Evolutionary conservation across 2,888 invertebrate species (phyloP).

Genomic region (Tuberolachnus salignus): DNA sequence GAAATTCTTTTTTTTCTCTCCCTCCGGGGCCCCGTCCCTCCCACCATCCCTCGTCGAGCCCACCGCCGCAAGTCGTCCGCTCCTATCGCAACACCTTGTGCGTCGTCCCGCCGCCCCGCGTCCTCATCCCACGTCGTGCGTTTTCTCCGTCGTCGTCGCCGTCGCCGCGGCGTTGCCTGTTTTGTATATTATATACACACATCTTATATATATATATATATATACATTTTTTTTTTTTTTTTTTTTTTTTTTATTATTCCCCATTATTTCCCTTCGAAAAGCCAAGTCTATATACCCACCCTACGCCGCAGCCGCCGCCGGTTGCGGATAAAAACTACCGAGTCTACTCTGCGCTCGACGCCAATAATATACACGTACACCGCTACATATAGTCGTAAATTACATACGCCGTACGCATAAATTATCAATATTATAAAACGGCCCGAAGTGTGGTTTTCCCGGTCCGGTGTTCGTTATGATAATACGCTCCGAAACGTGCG

Average conservation of each 20-base stretch:
- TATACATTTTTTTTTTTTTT: not conserved
- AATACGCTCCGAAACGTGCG: too few relatives aligned
- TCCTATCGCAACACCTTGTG: constrained; percentile 39
- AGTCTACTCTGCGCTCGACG: too few relatives aligned
- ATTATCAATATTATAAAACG: too few relatives aligned
- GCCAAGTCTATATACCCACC: not conserved
- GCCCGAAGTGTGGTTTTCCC: too few relatives aligned
- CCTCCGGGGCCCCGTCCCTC: constrained; percentile 2
- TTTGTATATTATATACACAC: constrained; percentile 41
- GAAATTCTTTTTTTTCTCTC: constrained; percentile 58
- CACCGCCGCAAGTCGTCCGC: not conserved
- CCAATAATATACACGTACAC: too few relatives aligned
- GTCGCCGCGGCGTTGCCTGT: constrained; percentile 49
- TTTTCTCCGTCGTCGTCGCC: constrained; percentile 3
- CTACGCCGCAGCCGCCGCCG: not conserved
- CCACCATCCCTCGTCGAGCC: not conserved
- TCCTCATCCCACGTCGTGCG: not conserved
- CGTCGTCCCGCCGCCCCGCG: not conserved
- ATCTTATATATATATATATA: not conserved
- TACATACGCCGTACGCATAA: too few relatives aligned
- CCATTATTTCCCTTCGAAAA: not conserved
- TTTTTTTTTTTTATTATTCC: not conserved
- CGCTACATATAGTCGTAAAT: too few relatives aligned
- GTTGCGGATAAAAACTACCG: too few relatives aligned
- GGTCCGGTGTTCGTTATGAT: too few relatives aligned